Conservation (phyloP, 1,140 invertebrate genomes). For the Antheraea mylitta region DNA sequence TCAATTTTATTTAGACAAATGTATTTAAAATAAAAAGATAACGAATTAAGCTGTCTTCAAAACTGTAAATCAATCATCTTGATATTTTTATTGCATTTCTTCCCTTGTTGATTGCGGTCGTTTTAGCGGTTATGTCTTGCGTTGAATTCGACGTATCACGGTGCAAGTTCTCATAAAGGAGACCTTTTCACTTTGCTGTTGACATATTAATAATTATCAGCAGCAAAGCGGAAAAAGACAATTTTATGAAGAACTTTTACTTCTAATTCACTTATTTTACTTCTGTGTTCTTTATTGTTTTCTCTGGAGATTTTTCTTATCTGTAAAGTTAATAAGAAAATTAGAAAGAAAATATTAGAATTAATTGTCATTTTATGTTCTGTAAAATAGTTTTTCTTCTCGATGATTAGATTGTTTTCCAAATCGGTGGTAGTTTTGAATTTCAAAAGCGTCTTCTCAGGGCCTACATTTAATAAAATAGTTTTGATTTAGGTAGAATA, state of each 20-base stretch:
- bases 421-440: no score
- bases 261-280: slow-evolving; percentile 27
- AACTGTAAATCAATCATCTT: not conserved
- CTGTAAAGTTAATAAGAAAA: not conserved
- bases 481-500: no score
- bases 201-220: slow-evolving; percentile 59
- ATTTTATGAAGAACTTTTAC: slow-evolving; percentile 71
- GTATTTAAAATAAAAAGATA: not conserved
- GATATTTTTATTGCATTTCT: not conserved
- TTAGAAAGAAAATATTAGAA: not conserved
- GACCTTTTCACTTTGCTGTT: slow-evolving; percentile 78
- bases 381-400: no score
- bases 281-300: slow-evolving; percentile 7
- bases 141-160: slow-evolving; percentile 14
- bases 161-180: slow-evolving; percentile 74
- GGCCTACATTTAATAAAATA: no score
- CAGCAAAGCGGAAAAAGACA: slow-evolving; percentile 79
- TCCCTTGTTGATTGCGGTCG: not conserved
- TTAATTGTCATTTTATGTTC: no score
- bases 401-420: no score
- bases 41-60: not conserved
- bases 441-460: no score
- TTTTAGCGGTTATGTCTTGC: not conserved
- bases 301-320: not conserved
- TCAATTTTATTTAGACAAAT: slow-evolving; percentile 3